phyloP scores from a whole-genome alignment of 1,140 invertebrate genomes.

The Cydia fagiglandana region DNA sequence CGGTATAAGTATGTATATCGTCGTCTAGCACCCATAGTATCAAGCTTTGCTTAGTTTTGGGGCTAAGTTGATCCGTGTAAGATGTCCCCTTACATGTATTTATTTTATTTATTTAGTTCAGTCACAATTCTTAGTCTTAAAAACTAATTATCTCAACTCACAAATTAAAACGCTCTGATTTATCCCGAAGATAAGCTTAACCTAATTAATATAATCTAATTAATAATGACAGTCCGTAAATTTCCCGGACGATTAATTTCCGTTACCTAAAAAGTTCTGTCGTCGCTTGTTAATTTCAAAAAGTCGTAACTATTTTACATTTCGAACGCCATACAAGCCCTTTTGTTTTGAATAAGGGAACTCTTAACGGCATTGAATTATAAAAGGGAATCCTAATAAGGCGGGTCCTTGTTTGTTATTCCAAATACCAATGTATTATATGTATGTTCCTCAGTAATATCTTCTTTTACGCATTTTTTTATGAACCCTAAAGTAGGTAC shows the following conservation, averaged over 20 bases:
- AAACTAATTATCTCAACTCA: not conserved
- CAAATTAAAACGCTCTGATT: not conserved
- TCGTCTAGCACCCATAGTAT: too few relatives aligned
- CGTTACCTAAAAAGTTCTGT: slow-evolving; percentile 11
- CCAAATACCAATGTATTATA: not conserved
- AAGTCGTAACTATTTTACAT: not conserved
- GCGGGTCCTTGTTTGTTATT: not conserved
- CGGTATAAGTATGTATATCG: too few relatives aligned
- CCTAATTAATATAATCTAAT: slow-evolving; percentile 4
- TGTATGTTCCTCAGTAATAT: too few relatives aligned
- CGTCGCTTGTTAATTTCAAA: not conserved
- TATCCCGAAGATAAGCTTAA: not conserved
- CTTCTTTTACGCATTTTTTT: too few relatives aligned
- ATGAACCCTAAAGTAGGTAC: too few relatives aligned
- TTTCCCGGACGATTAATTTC: slow-evolving; percentile 1
- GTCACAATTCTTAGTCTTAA: too few relatives aligned
- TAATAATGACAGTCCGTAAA: not conserved
- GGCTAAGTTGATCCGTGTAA: too few relatives aligned
- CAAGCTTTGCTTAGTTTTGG: too few relatives aligned
- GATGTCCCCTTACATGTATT: too few relatives aligned
- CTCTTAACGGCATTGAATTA: not conserved
- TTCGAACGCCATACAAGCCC: not conserved
- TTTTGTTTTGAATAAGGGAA: not conserved
- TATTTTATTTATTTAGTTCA: too few relatives aligned
- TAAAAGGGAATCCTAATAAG: slow-evolving; percentile 14